Percentiles rank a stretch among this genome's conserved stretches.
Conservation (phyloP, 2,888 invertebrate genomes). For the Mesoligia furuncula region DNA sequence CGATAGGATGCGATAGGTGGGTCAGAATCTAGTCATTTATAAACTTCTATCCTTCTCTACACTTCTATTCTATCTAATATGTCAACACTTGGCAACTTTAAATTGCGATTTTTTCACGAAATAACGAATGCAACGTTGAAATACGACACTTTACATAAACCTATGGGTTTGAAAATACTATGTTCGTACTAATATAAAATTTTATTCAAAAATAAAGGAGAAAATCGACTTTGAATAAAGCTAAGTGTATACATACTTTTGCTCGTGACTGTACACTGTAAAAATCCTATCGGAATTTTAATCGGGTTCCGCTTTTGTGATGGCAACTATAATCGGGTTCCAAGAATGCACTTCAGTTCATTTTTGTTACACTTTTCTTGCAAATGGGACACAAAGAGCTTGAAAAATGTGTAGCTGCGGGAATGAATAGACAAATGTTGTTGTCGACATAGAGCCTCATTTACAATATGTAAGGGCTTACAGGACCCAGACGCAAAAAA, state of each 20-base stretch:
- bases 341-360: constrained; percentile 12
- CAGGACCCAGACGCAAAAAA: no score
- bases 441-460: neutral
- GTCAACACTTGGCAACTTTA: no score
- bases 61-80: no score
- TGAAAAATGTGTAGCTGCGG: neutral
- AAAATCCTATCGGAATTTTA: constrained; percentile 30
- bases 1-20: neutral
- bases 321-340: constrained; percentile 36
- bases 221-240: no score
- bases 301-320: constrained; percentile 39
- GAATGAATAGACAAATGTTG: neutral
- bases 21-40: neutral
- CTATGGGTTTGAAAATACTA: no score
- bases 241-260: no score
- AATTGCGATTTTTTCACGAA: no score
- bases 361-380: constrained; percentile 21
- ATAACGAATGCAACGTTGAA: no score
- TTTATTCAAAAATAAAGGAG: no score
- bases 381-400: constrained; percentile 1
- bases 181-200: no score
- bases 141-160: no score
- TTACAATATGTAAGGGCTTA: neutral
- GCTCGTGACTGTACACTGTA: neutral
- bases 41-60: no score